Conservation (phyloP, 2,888 invertebrate genomes). For the Ormyrus labotus region DNA sequence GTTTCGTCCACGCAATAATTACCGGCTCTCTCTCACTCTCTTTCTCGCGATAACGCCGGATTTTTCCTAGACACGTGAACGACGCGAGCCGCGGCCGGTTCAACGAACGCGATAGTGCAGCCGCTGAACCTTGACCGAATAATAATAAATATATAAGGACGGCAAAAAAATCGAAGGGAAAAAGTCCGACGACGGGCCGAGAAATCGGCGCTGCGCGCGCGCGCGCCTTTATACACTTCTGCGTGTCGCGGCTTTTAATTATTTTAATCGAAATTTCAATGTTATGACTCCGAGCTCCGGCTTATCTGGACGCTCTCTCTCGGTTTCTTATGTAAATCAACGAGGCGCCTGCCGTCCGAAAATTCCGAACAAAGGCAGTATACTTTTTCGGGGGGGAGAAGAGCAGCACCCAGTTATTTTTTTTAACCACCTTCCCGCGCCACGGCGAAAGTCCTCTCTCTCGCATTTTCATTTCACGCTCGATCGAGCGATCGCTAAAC, state of each 20-base stretch:
- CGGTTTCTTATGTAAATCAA: no score
- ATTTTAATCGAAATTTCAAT: neutral
- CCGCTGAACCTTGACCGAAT: conserved; percentile 31
- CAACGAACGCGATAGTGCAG: conserved; percentile 55
- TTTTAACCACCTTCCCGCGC: neutral
- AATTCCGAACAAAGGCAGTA: no score
- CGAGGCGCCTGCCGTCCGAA: no score
- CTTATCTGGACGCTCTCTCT: no score
- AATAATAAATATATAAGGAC: conserved; percentile 36
- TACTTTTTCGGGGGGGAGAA: neutral
- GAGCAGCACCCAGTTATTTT: neutral
- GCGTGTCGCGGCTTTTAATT: neutral
- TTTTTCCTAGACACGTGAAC: conserved; percentile 36
- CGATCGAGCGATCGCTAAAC: conserved; percentile 36
- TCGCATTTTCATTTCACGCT: conserved; percentile 35
- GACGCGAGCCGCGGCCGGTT: conserved; percentile 26
- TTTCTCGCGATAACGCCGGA: conserved; percentile 13
- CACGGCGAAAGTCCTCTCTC: neutral
- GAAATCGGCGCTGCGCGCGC: no score
- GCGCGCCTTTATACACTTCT: neutral
- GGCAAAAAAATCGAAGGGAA: conserved; percentile 14
- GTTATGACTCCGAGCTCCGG: neutral
- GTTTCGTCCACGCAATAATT: no score
- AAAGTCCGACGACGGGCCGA: neutral
- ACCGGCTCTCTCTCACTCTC: no score